phyloP scores from a whole-genome alignment of 2,888 invertebrate genomes.

The Agrotis exclamationis region DNA sequence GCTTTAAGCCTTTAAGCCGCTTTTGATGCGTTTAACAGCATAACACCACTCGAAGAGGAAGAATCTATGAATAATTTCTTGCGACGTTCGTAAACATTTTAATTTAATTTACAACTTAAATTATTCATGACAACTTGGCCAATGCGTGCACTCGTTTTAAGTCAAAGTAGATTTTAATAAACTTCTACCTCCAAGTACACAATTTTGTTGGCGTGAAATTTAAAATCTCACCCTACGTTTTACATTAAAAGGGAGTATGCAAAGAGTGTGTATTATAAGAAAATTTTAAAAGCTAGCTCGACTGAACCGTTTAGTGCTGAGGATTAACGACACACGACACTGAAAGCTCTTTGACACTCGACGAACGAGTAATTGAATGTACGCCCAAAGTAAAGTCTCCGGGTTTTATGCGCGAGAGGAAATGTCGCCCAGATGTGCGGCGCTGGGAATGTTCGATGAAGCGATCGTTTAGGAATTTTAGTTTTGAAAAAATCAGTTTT shows the following conservation, averaged over 20 bases:
- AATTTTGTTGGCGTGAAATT: slow-evolving; percentile 48
- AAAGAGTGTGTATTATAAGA: slow-evolving; percentile 51
- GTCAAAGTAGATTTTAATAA: slow-evolving; percentile 48
- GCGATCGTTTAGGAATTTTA: slow-evolving; percentile 34
- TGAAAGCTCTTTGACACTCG: slow-evolving; percentile 80
- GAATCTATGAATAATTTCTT: slow-evolving; percentile 61
- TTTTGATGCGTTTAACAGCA: slow-evolving; percentile 33
- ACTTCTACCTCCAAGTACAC: slow-evolving; percentile 6
- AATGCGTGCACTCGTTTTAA: slow-evolving; percentile 22
- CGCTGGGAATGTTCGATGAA: slow-evolving; percentile 51
- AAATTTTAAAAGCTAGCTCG: slow-evolving; percentile 62
- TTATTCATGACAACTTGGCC: slow-evolving; percentile 43
- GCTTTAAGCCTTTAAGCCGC: slow-evolving; percentile 12
- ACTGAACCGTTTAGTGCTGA: slow-evolving; percentile 69
- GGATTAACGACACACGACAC: slow-evolving; percentile 73
- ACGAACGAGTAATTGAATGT: slow-evolving; percentile 79
- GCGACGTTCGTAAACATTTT: slow-evolving; percentile 53
- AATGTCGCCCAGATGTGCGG: slow-evolving; percentile 44
- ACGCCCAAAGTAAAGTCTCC: slow-evolving; percentile 71
- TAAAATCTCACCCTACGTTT: slow-evolving; percentile 50
- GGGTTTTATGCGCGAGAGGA: slow-evolving; percentile 52
- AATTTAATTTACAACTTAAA: slow-evolving; percentile 54
- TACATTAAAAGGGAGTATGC: slow-evolving; percentile 48
- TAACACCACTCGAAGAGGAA: slow-evolving; percentile 19
- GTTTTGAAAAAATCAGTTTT: slow-evolving; percentile 35